Base-by-base conservation (phyloP, 2,113 vertebrate genomes). In the Trematocara stigmaticum region DNA sequence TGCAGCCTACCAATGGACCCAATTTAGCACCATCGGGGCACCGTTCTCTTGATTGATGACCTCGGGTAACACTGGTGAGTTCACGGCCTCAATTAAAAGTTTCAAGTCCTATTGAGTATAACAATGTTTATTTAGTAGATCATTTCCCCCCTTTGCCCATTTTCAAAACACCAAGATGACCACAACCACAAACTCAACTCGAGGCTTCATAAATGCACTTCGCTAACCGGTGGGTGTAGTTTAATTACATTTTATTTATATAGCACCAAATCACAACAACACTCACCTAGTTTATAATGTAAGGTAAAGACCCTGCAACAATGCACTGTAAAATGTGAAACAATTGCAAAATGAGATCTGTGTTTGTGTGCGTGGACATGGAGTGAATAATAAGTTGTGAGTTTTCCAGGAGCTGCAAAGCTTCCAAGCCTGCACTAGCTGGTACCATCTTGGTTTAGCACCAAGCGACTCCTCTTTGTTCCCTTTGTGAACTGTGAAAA, bases 231-330 rank as follows among this genome's bases (percentile, higher is more conserved):
- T 49, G 4, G 9, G 10, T 71, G 59, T 64, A 64, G 1, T 38
- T 64, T 20, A 12, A 64, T 38, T 3, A n/a, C 0, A n/a, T 0
- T 0, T n/a, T 7, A 64, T 38, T 64, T 64, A 64, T 64, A 64
- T 64, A 38, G 34, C 34, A 64, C 18, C 34, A 64, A 5, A 20
- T 64, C 34, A 20, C 59, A 38, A 64, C 59, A 12, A 64, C 10
- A 38, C 34, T 64, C 34, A 5, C 6, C 34, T 64, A 6, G 10
- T 38, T 38, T 64, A 38, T 7, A 20, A 1, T 1, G 18, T 38
- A 64, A 38, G 10, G 10, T 38, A 20, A 34, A 61, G 57, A 0
- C 18, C 18, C 34, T 20, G 18, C 23, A 23, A 23, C 23, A 23
- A 23, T 23, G n/a, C 34, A 64, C 10, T 18, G 23, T 47, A 16